These are phyloP conservation scores for Cydia strobilella DNA, from an alignment of 1,140 invertebrate genomes.

Conservation along the genomic window DNA sequence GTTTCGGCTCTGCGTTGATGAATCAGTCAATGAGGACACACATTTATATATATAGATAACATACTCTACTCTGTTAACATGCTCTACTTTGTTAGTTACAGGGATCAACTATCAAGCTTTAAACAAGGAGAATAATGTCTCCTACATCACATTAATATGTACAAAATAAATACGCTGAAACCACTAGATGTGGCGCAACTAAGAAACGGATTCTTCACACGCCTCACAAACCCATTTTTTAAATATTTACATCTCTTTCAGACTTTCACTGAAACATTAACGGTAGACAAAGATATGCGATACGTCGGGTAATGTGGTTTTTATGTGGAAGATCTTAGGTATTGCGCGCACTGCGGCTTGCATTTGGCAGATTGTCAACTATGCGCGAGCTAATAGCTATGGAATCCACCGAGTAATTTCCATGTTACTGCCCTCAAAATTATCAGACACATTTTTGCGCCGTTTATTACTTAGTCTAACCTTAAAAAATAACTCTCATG, in stretches of 20 bases:
- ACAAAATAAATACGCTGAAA: background rate
- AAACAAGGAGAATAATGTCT: background rate
- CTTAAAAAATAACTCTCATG: background rate
- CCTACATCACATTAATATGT: no score
- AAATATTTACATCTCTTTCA: slow-evolving; percentile 5
- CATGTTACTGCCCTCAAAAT: slow-evolving; percentile 46
- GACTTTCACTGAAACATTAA: background rate
- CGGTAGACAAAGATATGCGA: slow-evolving; percentile 27
- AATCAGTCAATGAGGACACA: no score
- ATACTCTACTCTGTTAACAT: no score
- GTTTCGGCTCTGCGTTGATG: no score
- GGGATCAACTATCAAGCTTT: background rate
- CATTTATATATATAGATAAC: no score
- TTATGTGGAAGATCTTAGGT: slow-evolving; percentile 61
- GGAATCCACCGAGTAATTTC: slow-evolving; percentile 59
- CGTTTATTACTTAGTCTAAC: slow-evolving; percentile 28
- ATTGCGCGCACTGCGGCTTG: slow-evolving; percentile 66
- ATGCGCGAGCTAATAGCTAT: slow-evolving; percentile 62
- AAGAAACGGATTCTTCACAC: background rate
- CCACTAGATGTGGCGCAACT: background rate
- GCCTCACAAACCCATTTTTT: background rate
- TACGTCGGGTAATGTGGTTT: slow-evolving; percentile 48
- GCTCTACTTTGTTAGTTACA: background rate
- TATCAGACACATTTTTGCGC: slow-evolving; percentile 37
- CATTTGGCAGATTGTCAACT: slow-evolving; percentile 65